Evolutionary conservation across 30 jellyfish, hydroid and myxozoan genomes (phyloP), one percentile per base, ranked within the genome.

Genomic region (Cassiopea xamachana): DNA sequence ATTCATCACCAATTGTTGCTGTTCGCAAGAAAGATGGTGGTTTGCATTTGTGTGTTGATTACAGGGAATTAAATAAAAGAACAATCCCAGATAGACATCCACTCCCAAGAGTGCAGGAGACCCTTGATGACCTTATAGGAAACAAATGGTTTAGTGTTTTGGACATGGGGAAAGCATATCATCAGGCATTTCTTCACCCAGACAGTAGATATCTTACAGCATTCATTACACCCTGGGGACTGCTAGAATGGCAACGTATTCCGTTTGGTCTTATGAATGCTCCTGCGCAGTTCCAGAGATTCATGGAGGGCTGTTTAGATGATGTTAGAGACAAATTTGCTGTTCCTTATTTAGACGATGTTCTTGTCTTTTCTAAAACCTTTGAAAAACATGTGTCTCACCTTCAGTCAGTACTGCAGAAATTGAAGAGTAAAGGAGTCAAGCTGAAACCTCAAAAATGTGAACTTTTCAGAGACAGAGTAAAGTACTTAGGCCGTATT

Each of bases 41-140:
- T 27, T 46, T 77, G 46, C 90, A 91, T 49, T 15, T 78, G 3
- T 87, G 94, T 27, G 69, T 91, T 60, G 86, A 87, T 77, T 77
- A 45, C 86, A 46, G 86, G 16, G 68, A 48, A 9, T 68, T 77
- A 49, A 87, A 87, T 80, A 50, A 51, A 17, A 45, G 78, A 27
- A 87, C 94, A 79, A 77, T 62, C 47, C 77, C 92, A 16, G 94
- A 89, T 50, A 69, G 91, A 48, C 92, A 89, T 74, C 96, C 96
- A 6, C 87, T 89, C 13, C 96, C 96, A 48, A 44, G 90, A 2
- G 83, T 87, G 43, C 90, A 87, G 27, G 77, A 62, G 68, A 73
- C 89, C 18, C n/a, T 87, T 61, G 94, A 87, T 46, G 78, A 51
- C 68, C 67, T 87, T 17, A 60, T 45, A 10, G 94, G 78, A 7